Percentiles rank a stretch among this genome's conserved stretches.
These are phyloP conservation scores for Acanthosoma haemorrhoidale DNA, from an alignment of 2,888 invertebrate genomes.

Conservation along the genomic window DNA sequence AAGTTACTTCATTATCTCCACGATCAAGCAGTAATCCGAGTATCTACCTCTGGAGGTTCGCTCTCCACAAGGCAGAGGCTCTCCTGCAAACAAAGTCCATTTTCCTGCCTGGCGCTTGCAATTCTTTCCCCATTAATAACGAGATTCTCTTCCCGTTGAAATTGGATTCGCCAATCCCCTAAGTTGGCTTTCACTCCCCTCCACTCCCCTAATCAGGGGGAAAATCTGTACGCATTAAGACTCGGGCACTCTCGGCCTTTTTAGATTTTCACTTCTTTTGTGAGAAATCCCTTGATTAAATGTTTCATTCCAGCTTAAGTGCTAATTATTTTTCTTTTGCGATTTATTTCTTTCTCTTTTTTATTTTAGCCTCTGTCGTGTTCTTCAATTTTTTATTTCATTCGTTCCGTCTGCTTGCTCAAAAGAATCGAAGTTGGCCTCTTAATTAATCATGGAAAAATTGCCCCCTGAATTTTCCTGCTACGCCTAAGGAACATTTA, in stretches of 20 bases:
- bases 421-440: too few relatives aligned
- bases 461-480: too few relatives aligned
- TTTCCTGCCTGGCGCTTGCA: not conserved
- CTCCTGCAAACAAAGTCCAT: too few relatives aligned
- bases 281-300: slow-evolving; percentile 12
- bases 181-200: slow-evolving; percentile 15
- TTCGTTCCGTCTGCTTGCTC: not conserved
- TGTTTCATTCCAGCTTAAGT: slow-evolving; percentile 1
- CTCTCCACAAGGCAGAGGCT: too few relatives aligned
- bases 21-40: too few relatives aligned
- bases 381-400: not conserved
- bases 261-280: slow-evolving; percentile 12
- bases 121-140: slow-evolving; percentile 18
- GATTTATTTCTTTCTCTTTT: too few relatives aligned
- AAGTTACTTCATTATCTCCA: too few relatives aligned
- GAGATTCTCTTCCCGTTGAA: slow-evolving; percentile 15
- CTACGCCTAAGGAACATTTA: too few relatives aligned
- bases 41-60: too few relatives aligned
- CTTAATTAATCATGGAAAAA: too few relatives aligned
- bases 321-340: slow-evolving; percentile 11
- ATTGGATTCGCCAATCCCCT: slow-evolving; percentile 13
- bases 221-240: slow-evolving; percentile 16
- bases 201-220: not conserved
- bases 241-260: not conserved
- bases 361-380: not conserved